A percentile compares a stretch with the other conserved stretches of the same genome.
phyloP scores from a whole-genome alignment of 1,140 invertebrate genomes.

The Popillia japonica region DNA sequence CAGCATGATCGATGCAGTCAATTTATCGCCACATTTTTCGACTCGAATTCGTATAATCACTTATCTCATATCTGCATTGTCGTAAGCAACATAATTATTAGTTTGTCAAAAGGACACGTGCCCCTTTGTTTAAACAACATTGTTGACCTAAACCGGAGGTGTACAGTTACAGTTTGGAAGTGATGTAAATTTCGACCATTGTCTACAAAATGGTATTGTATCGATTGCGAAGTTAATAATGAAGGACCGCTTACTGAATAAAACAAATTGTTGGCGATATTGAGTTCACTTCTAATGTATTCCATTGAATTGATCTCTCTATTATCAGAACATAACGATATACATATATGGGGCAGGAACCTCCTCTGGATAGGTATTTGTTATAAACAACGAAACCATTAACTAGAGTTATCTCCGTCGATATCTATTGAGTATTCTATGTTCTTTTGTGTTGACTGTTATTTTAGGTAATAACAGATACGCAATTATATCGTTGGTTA shows the following conservation, averaged over 20 bases:
- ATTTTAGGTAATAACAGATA: neutral
- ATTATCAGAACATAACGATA: neutral
- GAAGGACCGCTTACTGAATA: neutral
- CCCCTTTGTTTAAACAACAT: neutral
- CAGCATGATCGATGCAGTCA: neutral
- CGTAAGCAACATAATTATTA: neutral
- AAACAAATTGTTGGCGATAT: neutral
- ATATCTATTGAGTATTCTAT: neutral
- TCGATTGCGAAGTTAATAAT: neutral
- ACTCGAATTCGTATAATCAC: neutral
- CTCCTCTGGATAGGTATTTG: neutral
- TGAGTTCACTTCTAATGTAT: neutral
- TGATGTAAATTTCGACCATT: neutral
- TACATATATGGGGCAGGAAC: neutral
- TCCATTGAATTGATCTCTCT: neutral
- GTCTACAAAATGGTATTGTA: neutral
- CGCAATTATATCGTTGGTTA: neutral
- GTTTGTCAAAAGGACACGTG: neutral
- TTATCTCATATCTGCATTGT: slow-evolving; percentile 4
- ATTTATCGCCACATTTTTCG: neutral
- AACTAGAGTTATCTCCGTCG: neutral
- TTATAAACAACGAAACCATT: neutral
- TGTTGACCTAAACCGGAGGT: neutral
- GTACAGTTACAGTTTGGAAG: neutral
- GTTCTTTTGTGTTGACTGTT: neutral